These are phyloP conservation scores for Miniopterus natalensis DNA, from an alignment of 2,113 vertebrate genomes.

Conservation along the genomic window DNA sequence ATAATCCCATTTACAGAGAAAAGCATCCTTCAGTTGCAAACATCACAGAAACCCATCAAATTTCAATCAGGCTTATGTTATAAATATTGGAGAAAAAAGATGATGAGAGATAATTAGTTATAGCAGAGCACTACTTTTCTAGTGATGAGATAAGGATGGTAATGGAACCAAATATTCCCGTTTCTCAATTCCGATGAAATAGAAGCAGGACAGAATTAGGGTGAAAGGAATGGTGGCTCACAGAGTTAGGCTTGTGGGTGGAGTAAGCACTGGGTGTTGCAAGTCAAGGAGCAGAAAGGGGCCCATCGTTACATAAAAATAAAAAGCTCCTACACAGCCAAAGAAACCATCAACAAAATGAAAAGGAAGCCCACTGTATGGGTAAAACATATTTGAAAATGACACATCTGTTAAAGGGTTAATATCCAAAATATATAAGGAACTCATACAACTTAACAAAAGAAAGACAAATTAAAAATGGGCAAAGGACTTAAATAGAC, in stretches of 20 bases:
- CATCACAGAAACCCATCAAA: slow-evolving; percentile 24
- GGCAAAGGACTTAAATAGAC: too few relatives aligned
- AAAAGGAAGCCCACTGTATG: too few relatives aligned
- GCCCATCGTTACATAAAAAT: neutral
- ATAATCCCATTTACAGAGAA: slow-evolving; percentile 37
- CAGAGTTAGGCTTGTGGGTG: neutral
- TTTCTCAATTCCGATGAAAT: neutral
- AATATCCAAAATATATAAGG: too few relatives aligned
- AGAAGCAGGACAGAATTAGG: neutral
- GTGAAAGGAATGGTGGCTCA: neutral
- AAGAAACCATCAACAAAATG: too few relatives aligned
- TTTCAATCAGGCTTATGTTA: neutral
- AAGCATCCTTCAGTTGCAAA: neutral
- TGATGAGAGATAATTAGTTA: neutral
- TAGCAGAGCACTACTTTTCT: neutral
- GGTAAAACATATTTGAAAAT: too few relatives aligned
- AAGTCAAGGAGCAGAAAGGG: neutral
- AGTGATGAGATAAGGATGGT: neutral
- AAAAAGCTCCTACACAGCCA: too few relatives aligned
- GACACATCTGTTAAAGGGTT: too few relatives aligned
- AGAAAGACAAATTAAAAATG: too few relatives aligned
- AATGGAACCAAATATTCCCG: neutral
- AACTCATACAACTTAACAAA: too few relatives aligned
- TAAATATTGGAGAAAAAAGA: slow-evolving; percentile 14
- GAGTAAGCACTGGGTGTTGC: neutral